These are phyloP conservation scores for Nannobrachium achirus DNA, from an alignment of 2,113 vertebrate genomes.

Conservation along the genomic window DNA sequence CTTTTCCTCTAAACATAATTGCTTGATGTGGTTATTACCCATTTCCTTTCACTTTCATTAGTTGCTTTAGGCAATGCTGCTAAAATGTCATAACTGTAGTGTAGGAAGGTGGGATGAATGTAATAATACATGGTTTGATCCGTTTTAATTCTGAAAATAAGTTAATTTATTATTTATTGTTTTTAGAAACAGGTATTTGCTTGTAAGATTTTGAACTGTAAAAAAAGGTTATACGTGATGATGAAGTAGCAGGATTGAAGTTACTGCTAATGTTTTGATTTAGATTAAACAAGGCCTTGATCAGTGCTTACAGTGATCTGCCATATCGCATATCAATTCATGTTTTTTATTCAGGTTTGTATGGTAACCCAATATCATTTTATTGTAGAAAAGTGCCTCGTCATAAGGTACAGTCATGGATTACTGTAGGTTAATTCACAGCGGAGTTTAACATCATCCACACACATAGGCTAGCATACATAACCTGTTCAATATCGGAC, in stretches of 20 bases:
- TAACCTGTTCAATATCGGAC: conserved; percentile 33
- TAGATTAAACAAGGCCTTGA: background rate
- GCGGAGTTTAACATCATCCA: background rate
- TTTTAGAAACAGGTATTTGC: conserved; percentile 31
- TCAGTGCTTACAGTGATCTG: background rate
- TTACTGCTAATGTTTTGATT: background rate
- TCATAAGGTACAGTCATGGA: conserved; percentile 41
- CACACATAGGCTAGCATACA: conserved; percentile 32
- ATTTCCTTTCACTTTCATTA: conserved; percentile 37
- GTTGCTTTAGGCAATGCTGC: conserved; percentile 71
- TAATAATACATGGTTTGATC: conserved; percentile 39
- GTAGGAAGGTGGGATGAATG: conserved; percentile 49
- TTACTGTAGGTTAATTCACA: conserved; percentile 26
- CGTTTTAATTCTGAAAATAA: conserved; percentile 42
- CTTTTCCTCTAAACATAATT: conserved; percentile 20
- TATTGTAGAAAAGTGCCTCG: conserved; percentile 64
- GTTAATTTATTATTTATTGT: conserved; percentile 63
- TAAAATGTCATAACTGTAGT: conserved; percentile 60
- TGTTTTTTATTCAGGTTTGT: conserved; percentile 5
- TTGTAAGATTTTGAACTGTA: conserved; percentile 4
- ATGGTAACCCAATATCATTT: background rate
- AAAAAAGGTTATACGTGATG: conserved; percentile 2
- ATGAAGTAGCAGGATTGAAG: conserved; percentile 11
- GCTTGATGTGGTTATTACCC: conserved; percentile 29
- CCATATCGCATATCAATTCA: conserved; percentile 24